Percentiles rank a stretch among this genome's conserved stretches.
Conservation (phyloP, 2,888 invertebrate genomes). For the Drosophila eohydei region DNA sequence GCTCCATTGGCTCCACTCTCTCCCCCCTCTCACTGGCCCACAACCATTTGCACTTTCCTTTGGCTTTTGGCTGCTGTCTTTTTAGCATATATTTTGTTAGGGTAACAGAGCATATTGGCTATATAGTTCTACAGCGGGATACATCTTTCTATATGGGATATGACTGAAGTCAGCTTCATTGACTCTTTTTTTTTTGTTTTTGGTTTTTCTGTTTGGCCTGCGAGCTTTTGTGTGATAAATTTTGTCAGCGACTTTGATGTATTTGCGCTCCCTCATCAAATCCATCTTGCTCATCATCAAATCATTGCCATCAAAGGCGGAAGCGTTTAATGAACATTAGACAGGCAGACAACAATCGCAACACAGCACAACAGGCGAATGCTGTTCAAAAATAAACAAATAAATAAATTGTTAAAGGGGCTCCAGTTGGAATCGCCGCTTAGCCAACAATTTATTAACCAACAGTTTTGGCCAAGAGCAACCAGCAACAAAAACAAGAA, state of each 20-base stretch:
- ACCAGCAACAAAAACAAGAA: slow-evolving; percentile 18
- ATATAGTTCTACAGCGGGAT: not conserved
- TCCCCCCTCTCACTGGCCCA: not conserved
- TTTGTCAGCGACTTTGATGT: slow-evolving; percentile 45
- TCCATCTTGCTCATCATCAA: slow-evolving; percentile 34
- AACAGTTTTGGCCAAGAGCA: slow-evolving; percentile 41
- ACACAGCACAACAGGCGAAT: slow-evolving; percentile 40
- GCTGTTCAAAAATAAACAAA: slow-evolving; percentile 49
- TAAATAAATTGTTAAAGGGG: slow-evolving; percentile 35
- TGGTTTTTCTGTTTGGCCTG: slow-evolving; percentile 5
- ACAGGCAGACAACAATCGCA: slow-evolving; percentile 33
- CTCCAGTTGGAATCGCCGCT: slow-evolving; percentile 45
- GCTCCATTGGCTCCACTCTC: not conserved
- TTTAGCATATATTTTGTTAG: slow-evolving; percentile 6
- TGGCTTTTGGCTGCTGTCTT: slow-evolving; percentile 15
- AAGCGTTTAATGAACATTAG: slow-evolving; percentile 72
- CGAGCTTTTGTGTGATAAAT: slow-evolving; percentile 25
- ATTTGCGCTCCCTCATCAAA: slow-evolving; percentile 44
- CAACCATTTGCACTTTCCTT: slow-evolving; percentile 24
- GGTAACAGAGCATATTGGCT: slow-evolving; percentile 8
- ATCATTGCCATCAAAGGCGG: slow-evolving; percentile 57
- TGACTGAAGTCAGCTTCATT: not conserved
- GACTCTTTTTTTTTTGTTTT: slow-evolving; percentile 5
- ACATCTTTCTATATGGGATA: not conserved
- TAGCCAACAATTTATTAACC: slow-evolving; percentile 52